Conservation (phyloP, 1,140 invertebrate genomes). For the Drosophila murphyi region DNA sequence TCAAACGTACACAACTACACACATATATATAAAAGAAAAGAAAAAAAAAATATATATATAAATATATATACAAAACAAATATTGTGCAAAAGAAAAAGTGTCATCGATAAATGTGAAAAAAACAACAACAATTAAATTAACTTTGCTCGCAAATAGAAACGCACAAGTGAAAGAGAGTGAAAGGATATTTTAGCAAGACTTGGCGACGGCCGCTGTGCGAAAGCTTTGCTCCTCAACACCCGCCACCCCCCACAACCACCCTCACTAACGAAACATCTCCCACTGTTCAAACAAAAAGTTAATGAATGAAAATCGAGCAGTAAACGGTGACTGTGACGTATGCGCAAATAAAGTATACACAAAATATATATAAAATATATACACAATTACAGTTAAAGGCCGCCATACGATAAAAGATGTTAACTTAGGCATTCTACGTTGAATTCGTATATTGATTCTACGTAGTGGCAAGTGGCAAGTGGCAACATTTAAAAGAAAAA, state of each 20-base stretch:
- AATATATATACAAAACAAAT: constrained; percentile 19
- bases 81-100: constrained; percentile 19
- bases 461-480: constrained; percentile 11
- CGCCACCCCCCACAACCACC: no score
- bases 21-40: constrained; percentile 14
- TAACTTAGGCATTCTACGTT: constrained; percentile 41
- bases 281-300: neutral
- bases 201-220: constrained; percentile 2
- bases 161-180: constrained; percentile 39
- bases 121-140: constrained; percentile 27
- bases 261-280: neutral
- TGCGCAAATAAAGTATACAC: constrained; percentile 5
- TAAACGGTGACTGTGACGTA: constrained; percentile 38
- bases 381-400: constrained; percentile 25
- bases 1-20: constrained; percentile 33
- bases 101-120: constrained; percentile 21
- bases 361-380: constrained; percentile 22
- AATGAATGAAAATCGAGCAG: constrained; percentile 28
- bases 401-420: constrained; percentile 48
- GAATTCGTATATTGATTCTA: constrained; percentile 65
- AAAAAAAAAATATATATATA: neutral
- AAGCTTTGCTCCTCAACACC: constrained; percentile 10
- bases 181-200: constrained; percentile 44
- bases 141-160: constrained; percentile 10
- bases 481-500: constrained; percentile 26